These are phyloP conservation scores for Drosophila jambulina DNA, from an alignment of 1,140 invertebrate genomes.

Conservation along the genomic window DNA sequence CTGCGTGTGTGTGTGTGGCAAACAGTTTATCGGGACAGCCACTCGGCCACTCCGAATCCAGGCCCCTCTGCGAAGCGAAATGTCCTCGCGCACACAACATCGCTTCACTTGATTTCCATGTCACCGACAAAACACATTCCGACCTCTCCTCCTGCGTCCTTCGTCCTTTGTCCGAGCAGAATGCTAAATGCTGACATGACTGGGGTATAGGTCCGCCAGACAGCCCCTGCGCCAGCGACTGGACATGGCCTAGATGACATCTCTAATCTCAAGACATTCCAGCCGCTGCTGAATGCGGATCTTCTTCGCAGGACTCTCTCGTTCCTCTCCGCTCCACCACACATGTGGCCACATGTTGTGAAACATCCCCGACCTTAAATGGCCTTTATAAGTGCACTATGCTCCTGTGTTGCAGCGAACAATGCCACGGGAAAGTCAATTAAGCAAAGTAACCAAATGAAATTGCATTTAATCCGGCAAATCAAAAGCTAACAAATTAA, in stretches of 20 bases:
- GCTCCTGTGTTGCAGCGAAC: no score
- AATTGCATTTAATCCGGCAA: conserved; percentile 4
- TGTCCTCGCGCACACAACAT: conserved; percentile 50
- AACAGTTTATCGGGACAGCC: conserved; percentile 65
- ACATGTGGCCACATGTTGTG: neutral
- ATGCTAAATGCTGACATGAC: conserved; percentile 51
- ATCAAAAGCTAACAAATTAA: conserved; percentile 8
- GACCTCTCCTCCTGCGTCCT: conserved; percentile 2
- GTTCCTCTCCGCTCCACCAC: no score
- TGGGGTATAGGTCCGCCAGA: conserved; percentile 2
- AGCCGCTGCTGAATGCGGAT: neutral
- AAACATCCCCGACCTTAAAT: neutral
- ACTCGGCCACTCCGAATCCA: neutral
- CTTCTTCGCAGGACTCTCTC: neutral
- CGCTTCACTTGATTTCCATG: conserved; percentile 78
- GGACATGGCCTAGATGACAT: conserved; percentile 33
- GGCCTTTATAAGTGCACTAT: neutral
- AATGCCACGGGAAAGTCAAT: neutral
- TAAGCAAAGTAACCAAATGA: conserved; percentile 3
- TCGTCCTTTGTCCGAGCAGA: conserved; percentile 58
- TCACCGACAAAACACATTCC: conserved; percentile 74
- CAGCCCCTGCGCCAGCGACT: neutral
- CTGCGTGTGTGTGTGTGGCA: conserved; percentile 40
- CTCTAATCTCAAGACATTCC: conserved; percentile 29
- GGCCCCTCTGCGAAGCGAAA: conserved; percentile 18